These are phyloP conservation scores for Rhynchophorus ferrugineus DNA, from an alignment of 1,140 invertebrate genomes.

Conservation along the genomic window DNA sequence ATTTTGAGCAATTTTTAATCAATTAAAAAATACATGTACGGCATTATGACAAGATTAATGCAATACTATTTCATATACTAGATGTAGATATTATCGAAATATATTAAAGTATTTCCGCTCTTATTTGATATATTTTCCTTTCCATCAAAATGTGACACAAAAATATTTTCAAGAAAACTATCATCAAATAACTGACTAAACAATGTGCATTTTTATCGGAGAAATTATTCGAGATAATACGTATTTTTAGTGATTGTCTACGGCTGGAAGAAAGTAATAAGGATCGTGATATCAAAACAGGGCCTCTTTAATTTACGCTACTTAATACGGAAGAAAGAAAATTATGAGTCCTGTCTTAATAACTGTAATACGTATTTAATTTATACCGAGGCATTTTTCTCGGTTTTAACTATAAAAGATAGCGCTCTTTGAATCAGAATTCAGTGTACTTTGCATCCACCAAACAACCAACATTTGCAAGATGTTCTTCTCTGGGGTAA, in stretches of 20 bases:
- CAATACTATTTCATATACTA: too few species aligned
- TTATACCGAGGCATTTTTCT: constrained; percentile 8
- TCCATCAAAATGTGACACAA: too few species aligned
- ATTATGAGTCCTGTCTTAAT: constrained; percentile 19
- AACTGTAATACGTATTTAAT: constrained; percentile 21
- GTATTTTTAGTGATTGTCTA: constrained; percentile 10
- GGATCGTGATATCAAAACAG: constrained; percentile 18
- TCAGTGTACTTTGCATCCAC: constrained; percentile 20
- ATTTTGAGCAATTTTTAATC: too few species aligned
- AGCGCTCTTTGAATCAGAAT: background rate
- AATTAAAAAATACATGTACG: too few species aligned
- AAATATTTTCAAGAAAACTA: background rate
- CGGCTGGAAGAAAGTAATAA: constrained; percentile 17
- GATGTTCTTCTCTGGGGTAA: constrained; percentile 21
- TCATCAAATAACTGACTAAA: background rate
- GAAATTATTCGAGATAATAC: constrained; percentile 6
- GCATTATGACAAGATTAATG: too few species aligned
- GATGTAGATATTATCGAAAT: too few species aligned
- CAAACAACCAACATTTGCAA: constrained; percentile 10
- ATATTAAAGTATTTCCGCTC: too few species aligned
- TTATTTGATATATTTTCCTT: too few species aligned
- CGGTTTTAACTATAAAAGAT: constrained; percentile 10
- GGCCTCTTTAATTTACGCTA: constrained; percentile 14
- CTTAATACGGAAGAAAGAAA: constrained; percentile 19
- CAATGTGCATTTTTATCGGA: background rate